Evolutionary conservation across 2,888 invertebrate genomes (phyloP), one percentile per base, ranked within the genome.

Genomic region (Boloria euphrosyne): DNA sequence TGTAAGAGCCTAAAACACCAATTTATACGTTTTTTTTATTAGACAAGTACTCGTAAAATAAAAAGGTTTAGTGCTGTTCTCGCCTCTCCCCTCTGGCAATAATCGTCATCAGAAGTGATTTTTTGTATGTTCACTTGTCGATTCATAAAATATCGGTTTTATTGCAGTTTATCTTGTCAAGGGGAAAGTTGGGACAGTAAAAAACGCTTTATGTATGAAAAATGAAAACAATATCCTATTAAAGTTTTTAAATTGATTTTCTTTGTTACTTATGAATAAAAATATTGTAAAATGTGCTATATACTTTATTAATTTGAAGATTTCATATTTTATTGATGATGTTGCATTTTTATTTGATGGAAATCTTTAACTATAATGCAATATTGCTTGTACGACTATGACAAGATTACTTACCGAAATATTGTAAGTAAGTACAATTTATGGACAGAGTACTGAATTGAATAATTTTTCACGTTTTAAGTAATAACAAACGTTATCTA

Each of bases 1-100:
- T 67, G 61, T 49, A 69, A 71, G 60, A 67, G 69, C 44, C 66
- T 65, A 65, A 71, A 74, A 68, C 65, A 70, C 64, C 76, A 74
- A 84, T 83, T 83, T 81, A 83, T 81, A 82, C 77, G 80, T 84
- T 87, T 84, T 81, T 89, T 89, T 87, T 89, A 89, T 86, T 87
- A 85, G 83, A 82, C 85, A 86, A 81, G 81, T 68, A 71, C 69
- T 78, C 82, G 78, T 90, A 89, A 90, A 90, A 70, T 78, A 71
- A 71, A 77, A 75, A 68, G 74, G 80, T 65, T 86, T 87, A 84
- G 78, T 78, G 74, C 72, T 71, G 69, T 72, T 71, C 69, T 69
- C 72, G 72, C 70, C 58, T 73, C 75, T 73, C 74, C 77, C 76
- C 75, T 75, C 75, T 69, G 74, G 67, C 75, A 71, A 72, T 79